Base-by-base conservation (phyloP, 2,888 invertebrate species). In the Sarcophaga caerulescens region DNA sequence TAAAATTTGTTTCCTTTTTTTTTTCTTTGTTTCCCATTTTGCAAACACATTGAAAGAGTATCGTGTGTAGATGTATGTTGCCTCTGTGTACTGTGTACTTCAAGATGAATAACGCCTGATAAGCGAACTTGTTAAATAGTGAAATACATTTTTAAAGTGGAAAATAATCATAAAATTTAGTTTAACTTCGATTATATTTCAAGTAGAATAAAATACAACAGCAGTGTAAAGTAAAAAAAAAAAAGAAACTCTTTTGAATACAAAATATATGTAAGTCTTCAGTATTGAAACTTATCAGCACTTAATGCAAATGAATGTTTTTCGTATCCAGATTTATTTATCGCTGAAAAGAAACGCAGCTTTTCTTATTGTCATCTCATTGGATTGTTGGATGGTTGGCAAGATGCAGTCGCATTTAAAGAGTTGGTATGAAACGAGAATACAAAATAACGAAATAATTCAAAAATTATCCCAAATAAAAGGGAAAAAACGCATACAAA, bases 51-150 rank as follows among this genome's bases (percentile, higher is more conserved):
- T 14, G 14, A 14, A 47, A 47, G 14, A 14, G 14, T 47, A 47
- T 12, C n/a, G 68, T 25, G 19, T 19, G 14, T 62, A 14, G 11
- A 60, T 60, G 62, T 21, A 4, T 68, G 59, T 35, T 77, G 60
- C 63, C n/a, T n/a, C n/a, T 19, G 74, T 77, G 19, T 65, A 10
- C 63, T 65, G 71, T 70, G 60, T 68, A 52, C 66, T 81, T 60
- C 14, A 60, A 82, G 81, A 85, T 82, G 75, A 82, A 81, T 75
- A 79, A 14, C 62, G 62, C 4, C 63, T 60, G 79, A 85, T 85
- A 85, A 79, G 75, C 71, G 75, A 79, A 79, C 81, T 17, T 85
- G 78, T 82, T 75, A 82, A 85, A 85, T 85, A 85, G 81, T 79
- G 44, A 57, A 82, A 82, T 75, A 82, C 62, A 52, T 52, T 52